phyloP scores from a whole-genome alignment of 2,888 invertebrate species.

The Chrysolina oricalcia region DNA sequence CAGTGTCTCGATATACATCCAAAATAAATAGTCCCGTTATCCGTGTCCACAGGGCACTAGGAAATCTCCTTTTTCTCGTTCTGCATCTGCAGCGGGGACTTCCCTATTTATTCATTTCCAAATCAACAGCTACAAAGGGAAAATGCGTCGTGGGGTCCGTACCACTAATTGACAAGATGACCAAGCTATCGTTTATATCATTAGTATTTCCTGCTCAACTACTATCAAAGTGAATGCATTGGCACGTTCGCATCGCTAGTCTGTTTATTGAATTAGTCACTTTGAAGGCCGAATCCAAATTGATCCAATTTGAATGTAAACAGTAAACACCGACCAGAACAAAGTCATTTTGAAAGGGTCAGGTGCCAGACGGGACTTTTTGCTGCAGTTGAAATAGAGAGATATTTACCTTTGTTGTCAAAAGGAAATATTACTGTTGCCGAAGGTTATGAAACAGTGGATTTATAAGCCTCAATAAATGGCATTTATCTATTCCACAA shows the following conservation, averaged over 20 bases:
- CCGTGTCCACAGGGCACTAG: too few relatives aligned
- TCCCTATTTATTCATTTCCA: not conserved
- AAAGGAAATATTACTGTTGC: too few relatives aligned
- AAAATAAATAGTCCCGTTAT: too few relatives aligned
- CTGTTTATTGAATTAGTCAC: conserved; percentile 19
- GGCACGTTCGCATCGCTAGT: conserved; percentile 5
- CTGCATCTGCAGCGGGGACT: not conserved
- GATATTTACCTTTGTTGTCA: too few relatives aligned
- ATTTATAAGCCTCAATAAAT: too few relatives aligned
- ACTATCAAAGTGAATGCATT: conserved; percentile 11
- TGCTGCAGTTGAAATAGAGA: not conserved
- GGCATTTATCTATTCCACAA: too few relatives aligned
- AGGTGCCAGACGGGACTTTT: not conserved
- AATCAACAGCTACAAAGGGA: not conserved
- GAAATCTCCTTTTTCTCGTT: too few relatives aligned
- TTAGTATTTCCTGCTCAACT: conserved; percentile 12
- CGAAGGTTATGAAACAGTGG: too few relatives aligned
- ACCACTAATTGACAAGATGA: conserved; percentile 8
- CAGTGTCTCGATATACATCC: too few relatives aligned
- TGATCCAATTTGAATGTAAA: conserved; percentile 16
- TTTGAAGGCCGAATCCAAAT: conserved; percentile 8
- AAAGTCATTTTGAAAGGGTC: not conserved
- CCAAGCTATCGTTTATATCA: conserved; percentile 22
- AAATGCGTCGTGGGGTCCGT: not conserved
- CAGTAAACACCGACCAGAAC: conserved; percentile 3